Conservation (phyloP, 2,797 vertebrate species). For the Myiothlypis chrysogaster region DNA sequence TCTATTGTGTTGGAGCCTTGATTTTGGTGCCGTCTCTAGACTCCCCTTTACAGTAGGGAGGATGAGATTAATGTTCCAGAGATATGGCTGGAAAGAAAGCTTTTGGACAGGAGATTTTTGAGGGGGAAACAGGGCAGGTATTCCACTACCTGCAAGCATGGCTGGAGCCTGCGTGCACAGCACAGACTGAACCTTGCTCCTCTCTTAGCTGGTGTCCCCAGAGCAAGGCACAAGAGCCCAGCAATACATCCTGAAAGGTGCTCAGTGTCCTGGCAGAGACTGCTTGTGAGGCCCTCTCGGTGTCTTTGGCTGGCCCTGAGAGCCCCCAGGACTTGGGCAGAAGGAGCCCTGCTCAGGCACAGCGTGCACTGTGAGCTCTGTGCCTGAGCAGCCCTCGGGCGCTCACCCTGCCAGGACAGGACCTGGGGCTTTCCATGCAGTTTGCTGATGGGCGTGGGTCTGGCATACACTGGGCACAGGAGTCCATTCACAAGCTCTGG, state of each 20-base stretch:
- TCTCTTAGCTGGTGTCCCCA: neutral
- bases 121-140: fast-evolving
- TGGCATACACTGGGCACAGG: fast-evolving
- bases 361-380: neutral
- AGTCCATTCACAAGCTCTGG: neutral
- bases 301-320: neutral
- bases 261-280: neutral
- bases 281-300: fast-evolving
- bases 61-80: neutral
- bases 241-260: neutral
- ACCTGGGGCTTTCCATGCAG: fast-evolving
- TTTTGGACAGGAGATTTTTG: neutral
- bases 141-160: neutral
- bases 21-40: neutral
- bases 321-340: neutral
- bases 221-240: neutral
- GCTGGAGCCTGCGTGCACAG: neutral
- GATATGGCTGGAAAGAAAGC: neutral
- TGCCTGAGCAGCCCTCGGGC: fast-evolving
- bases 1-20: neutral
- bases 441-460: neutral
- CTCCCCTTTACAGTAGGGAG: neutral
- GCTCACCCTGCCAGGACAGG: neutral
- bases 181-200: neutral
- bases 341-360: neutral